Base-by-base conservation (phyloP, 2,797 vertebrate genomes). In the Botia almorhae region DNA sequence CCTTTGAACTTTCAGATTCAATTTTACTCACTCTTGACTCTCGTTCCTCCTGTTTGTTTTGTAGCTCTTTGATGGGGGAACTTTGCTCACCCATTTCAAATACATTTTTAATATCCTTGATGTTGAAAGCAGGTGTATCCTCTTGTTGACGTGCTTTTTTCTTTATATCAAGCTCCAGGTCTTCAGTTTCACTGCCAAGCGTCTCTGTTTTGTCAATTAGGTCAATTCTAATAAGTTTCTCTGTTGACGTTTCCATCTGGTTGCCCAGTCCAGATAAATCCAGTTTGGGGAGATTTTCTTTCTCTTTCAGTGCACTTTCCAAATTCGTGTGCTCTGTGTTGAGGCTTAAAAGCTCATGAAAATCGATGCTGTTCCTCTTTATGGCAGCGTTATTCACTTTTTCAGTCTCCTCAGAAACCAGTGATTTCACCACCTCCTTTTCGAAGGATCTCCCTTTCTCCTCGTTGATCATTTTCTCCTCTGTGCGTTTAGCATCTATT, bases 11-110 rank as follows among this genome's bases (percentile, higher is more conserved):
- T 81, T 91, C 88, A 84, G 87, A 90, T 87, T 77, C 84, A 83
- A 89, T 90, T 92, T 91, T 87, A 75, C 71, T 89, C 79, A 89
- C 84, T 65, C 87, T 91, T 89, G 91, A 92, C 87, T 90, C 83
- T 56, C 88, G 87, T 89, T 93, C 89, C 85, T 90, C 88, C 85
- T 92, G 90, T 83, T 91, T 53, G 83, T 23, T 85, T 93, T 90
- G 91, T 89, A 90, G 90, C 58, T 91, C 91, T 84, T 90, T 92
- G 55, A 89, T 72, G 58, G 89, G 88, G 69, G 82, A 90, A 82
- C 87, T 93, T 89, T 88, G 87, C 80, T 95, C 93, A 83, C 88
- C 89, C 81, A 92, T 92, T 92, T 94, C 92, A 91, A 95, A 95
- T 88, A 92, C 89, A 89, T 93, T 92, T 92, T 91, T 93, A 82